Base-by-base conservation (phyloP, 2,888 invertebrate species). In the Eupelmus urozonus region DNA sequence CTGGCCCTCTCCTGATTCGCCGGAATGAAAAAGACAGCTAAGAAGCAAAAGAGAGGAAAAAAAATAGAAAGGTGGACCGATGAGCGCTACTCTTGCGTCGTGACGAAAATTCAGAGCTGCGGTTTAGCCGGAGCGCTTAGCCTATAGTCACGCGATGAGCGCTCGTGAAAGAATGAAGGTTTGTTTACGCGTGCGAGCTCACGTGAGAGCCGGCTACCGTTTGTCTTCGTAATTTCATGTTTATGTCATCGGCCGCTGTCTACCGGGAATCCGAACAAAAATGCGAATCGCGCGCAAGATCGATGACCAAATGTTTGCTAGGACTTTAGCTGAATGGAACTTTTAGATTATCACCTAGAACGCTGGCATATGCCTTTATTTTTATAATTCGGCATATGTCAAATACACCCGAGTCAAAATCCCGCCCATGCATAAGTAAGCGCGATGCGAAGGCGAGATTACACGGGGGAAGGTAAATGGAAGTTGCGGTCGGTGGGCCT, bases 391-490 rank as follows among this genome's bases (percentile, higher is more conserved):
- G 9, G 9, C 34, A 34, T 34, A 9, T 34, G 34, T 62, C 11
- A 45, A 57, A 60, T 60, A 45, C 42, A 34, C 34, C 5, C 34
- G 34, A 34, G 63, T 59, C 25, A 11, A 42, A 42, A 27, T 42
- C n/a, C n/a, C n/a, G n/a, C n/a, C n/a, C n/a, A n/a, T 0, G 23
- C n/a, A 40, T 0, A 27, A 25, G 45, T 18, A 16, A n/a, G 45
- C 78, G 74, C 60, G 80, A 79, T 77, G 70, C 78, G 63, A 63
- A 71, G 49, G 62, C 65, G 23, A 67, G 66, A 71, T 67, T 51
- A 18, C 57, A 63, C 16, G 67, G 3, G 3, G 34, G 13, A 73
- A 63, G 20, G 55, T 55, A 71, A 49, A 55, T 59, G 27, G 29
- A 3, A n/a, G 16, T 27, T 4, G 51, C 42, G 65, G 55, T 70